Percentiles rank a stretch among this genome's conserved stretches.
These are phyloP conservation scores for Phalacrocorax aristotelis DNA, from an alignment of 2,113 vertebrate genomes.

Conservation along the genomic window DNA sequence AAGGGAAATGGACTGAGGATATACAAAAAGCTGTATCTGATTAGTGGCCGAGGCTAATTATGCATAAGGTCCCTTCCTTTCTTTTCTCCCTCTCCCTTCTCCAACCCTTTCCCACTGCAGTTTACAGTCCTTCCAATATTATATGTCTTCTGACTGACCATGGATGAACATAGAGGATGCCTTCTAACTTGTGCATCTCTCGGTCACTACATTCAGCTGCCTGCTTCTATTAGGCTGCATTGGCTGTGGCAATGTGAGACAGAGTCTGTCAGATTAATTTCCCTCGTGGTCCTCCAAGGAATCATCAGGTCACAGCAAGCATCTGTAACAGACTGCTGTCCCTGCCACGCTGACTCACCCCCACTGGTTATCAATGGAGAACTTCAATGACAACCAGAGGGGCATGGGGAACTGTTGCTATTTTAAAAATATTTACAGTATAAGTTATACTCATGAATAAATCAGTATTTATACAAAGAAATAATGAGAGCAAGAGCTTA, in stretches of 20 bases:
- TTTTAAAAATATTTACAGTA: not conserved
- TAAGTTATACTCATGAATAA: not conserved
- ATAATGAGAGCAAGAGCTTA: not conserved
- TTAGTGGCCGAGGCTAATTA: not conserved
- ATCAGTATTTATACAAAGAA: not conserved
- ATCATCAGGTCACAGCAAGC: not conserved
- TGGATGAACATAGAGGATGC: not conserved
- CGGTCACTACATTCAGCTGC: not conserved
- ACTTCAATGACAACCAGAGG: not conserved
- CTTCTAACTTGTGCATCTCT: not conserved
- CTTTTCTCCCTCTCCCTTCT: not conserved
- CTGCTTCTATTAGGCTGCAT: not conserved
- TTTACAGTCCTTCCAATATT: not conserved
- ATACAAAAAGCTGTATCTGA: not conserved
- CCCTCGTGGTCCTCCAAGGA: not conserved
- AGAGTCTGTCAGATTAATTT: not conserved
- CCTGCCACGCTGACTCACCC: not conserved
- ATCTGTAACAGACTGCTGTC: not conserved
- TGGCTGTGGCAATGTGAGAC: not conserved
- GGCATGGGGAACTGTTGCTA: not conserved
- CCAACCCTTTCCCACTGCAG: not conserved
- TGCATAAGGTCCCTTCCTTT: not conserved
- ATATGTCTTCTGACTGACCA: not conserved
- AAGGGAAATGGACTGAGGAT: not conserved
- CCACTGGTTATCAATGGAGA: not conserved